Evolutionary conservation across 2,888 invertebrate species (phyloP), one percentile per base, ranked within the genome.

Genomic region (Acrobasis repandana): DNA sequence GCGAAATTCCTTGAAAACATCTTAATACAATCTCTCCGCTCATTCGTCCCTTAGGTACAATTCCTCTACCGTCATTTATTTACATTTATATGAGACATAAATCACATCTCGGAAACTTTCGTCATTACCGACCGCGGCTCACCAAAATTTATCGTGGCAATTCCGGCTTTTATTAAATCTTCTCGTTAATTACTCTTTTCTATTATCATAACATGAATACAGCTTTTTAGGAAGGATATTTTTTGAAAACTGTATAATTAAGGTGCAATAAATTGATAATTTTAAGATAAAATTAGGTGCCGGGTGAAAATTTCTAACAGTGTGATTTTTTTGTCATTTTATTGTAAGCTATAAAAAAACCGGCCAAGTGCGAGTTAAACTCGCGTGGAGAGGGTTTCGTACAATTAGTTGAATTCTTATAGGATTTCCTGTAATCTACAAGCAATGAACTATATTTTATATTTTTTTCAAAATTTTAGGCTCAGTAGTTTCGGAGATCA

Each of bases 151-250:
- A 60, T 54, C 51, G 60, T 34, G 47, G 60, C 60, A 60, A 64
- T 62, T 64, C 56, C 58, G 50, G 38, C 54, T 51, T 50, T 56
- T 54, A 58, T 56, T 60, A 64, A 61, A 28, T 54, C 60, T 51
- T 47, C 47, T 52, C 63, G 36, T 59, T 15, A 38, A 61, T 56
- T 61, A 61, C 47, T 38, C 60, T 34, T 18, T 33, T 50, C 49
- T 47, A 61, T 61, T 54, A 54, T 57, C 47, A 61, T 56, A 61
- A 58, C 58, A 58, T 47, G 34, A 16, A 51, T 34, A 52, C 15
- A 9, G 36, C 52, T 11, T 52, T 34, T 51, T 33, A 47, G 18
- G 50, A 49, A 56, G 18, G 49, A 20, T 52, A 36, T 28, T 52
- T 52, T 52, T 11, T 10, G 4, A 9, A 36, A 36, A 52, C 52